These are phyloP conservation scores for Drosophila ercepeae DNA, from an alignment of 1,140 invertebrate species.

Conservation along the genomic window DNA sequence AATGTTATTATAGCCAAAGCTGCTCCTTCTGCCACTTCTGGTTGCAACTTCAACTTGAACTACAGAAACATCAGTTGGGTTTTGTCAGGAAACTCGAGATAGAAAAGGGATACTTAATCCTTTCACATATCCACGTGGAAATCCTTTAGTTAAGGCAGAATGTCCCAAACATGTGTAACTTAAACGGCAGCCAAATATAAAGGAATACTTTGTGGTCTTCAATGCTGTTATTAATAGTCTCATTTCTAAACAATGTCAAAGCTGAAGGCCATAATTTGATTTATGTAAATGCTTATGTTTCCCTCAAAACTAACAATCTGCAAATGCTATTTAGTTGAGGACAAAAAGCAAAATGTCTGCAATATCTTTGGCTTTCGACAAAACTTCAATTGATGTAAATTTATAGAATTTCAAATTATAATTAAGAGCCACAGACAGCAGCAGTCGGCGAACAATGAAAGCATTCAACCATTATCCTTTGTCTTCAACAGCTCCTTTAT, in stretches of 20 bases:
- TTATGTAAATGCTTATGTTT: too few relatives aligned
- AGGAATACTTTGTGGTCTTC: too few relatives aligned
- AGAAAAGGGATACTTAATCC: too few relatives aligned
- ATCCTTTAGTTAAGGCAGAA: conserved; percentile 3
- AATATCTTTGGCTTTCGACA: too few relatives aligned
- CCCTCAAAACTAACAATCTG: too few relatives aligned
- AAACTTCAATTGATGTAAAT: conserved; percentile 44
- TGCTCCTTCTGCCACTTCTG: conserved; percentile 7
- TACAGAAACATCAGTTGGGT: conserved; percentile 22
- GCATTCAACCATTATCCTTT: conserved; percentile 39
- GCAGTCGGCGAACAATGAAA: conserved; percentile 43
- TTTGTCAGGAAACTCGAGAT: conserved; percentile 1
- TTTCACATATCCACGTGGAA: too few relatives aligned
- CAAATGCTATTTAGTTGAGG: too few relatives aligned
- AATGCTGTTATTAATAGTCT: too few relatives aligned
- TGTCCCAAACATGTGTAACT: background rate
- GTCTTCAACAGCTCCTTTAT: conserved; percentile 1
- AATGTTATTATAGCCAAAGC: conserved; percentile 63
- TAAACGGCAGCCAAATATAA: too few relatives aligned
- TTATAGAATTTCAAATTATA: conserved; percentile 76
- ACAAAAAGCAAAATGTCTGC: background rate
- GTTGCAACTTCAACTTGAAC: conserved; percentile 24
- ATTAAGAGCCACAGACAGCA: conserved; percentile 54
- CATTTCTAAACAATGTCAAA: too few relatives aligned
- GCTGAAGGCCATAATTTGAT: too few relatives aligned